Evolutionary conservation across 2,113 vertebrate genomes (phyloP), one percentile per base, ranked within the genome.

Genomic region (Suncus etruscus): DNA sequence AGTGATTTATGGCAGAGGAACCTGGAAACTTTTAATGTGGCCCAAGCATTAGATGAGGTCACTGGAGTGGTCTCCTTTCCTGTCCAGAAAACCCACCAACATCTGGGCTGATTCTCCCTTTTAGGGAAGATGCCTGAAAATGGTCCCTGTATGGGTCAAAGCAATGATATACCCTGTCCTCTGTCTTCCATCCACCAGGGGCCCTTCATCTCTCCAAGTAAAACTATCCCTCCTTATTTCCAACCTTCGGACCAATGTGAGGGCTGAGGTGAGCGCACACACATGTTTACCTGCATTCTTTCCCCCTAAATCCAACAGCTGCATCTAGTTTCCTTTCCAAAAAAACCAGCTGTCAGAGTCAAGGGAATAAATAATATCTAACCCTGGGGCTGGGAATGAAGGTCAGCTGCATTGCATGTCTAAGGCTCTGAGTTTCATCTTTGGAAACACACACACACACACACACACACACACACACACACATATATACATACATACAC

Each of bases 321-420:
- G 11, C 8, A 25, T 63, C 58, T 83, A 22, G 39, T 80, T 80
- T 86, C 31, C 29, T 65, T 88, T 88, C 54, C 50, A 80, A 91
- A 48, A 11, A 66, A 1, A 22, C 18, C 39, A 0, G 6, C 69
- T 1, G 51, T 79, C 61, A 63, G 20, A 89, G 27, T 84, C n/a
- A 91, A 78, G 51, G 10, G 51, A 5, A 10, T 54, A 54, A 54
- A 10, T 54, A 54, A 54, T 54, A 54, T 15, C 15, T 10, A 54
- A 54, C 51, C 51, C 51, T 54, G 3, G 15, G 51, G 7, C 51
- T 15, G 2, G 8, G 51, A 54, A 54, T 54, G 51, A 7, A 54
- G 51, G 51, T 54, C 51, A 54, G 51, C 51, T 54, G 51, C 51
- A 16, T 61, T 61, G 18, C 2, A 16, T 61, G 58, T 14, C 18